Evolutionary conservation across 2,113 vertebrate species (phyloP), one percentile per base, ranked within the genome.

Genomic region (Aspiorhynchus laticeps): DNA sequence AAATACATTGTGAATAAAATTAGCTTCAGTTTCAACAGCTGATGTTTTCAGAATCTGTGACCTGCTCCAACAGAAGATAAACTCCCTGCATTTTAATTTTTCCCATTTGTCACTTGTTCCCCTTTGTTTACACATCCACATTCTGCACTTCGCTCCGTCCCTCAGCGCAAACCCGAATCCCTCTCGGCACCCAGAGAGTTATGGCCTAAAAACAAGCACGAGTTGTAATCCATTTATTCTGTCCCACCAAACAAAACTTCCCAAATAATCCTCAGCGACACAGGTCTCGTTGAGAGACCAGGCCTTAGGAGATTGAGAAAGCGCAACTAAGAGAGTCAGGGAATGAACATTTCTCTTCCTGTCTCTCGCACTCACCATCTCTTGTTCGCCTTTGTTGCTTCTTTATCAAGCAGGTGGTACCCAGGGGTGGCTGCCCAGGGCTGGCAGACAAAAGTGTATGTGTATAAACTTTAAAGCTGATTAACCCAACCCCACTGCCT

Each of bases 401-500:
- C 88, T 93, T 93, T 90, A 94, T 95, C 92, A 90, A 88, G 92
- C 94, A 95, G 95, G 96, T 96, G 95, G 92, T 90, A 92, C 89
- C 85, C 93, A 92, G 92, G 82, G 85, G 86, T 90, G 71, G 80
- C 78, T 90, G 80, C 82, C 91, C 93, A 91, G 93, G 93, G 93
- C 91, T 93, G 90, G 91, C 91, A 95, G 95, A 98, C 96, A 96
- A 97, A 96, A 95, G 74, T 19, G 2, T 36, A 91, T 91, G 93
- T 88, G 51, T 96, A 96, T 97, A 97, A 97, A 96, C 95, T 96
- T 94, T 94, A 97, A 97, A 97, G 95, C 96, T 96, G 96, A 98
- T 97, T 97, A 97, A 95, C 97, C 96, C 95, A 94, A 93, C 91
- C 95, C 94, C 95, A 97, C 93, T 91, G 90, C 94, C 95, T 94